Evolutionary conservation across 2,113 vertebrate genomes (phyloP).

Genomic region (Engystomops pustulosus): DNA sequence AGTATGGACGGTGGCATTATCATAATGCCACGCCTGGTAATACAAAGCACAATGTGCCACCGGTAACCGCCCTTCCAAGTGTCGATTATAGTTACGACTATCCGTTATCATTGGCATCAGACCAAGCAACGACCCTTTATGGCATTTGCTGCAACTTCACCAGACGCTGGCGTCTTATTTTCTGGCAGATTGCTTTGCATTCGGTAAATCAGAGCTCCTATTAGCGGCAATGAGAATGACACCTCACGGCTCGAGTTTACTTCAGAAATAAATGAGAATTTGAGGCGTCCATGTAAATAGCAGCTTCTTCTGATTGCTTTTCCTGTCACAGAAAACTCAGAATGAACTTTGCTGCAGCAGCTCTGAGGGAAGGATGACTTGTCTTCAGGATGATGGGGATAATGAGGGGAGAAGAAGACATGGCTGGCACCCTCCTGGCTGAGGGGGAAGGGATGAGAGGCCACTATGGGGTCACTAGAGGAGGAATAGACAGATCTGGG

Average conservation of each 20-base stretch:
- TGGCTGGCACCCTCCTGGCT: slow-evolving; percentile 48
- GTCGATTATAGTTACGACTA: background rate
- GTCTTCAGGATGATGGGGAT: slow-evolving; percentile 59
- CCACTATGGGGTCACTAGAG: slow-evolving; percentile 62
- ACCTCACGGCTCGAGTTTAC: slow-evolving; percentile 66
- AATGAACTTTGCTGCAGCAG: slow-evolving; percentile 65
- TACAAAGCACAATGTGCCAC: too few relatives aligned
- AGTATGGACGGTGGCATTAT: too few relatives aligned
- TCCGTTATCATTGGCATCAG: background rate
- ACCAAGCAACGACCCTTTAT: background rate
- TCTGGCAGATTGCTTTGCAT: slow-evolving; percentile 59
- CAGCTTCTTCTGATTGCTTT: slow-evolving; percentile 61
- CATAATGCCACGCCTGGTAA: too few relatives aligned
- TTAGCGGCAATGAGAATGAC: slow-evolving; percentile 67
- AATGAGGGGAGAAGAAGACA: slow-evolving; percentile 20
- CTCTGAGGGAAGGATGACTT: slow-evolving; percentile 49
- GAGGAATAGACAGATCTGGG: slow-evolving; percentile 66
- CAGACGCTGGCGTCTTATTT: slow-evolving; percentile 64
- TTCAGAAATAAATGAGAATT: slow-evolving; percentile 65
- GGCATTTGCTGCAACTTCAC: background rate
- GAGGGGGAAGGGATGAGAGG: slow-evolving; percentile 60
- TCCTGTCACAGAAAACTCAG: slow-evolving; percentile 58
- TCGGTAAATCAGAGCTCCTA: slow-evolving; percentile 68
- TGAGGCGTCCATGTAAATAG: slow-evolving; percentile 62
- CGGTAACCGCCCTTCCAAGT: too few relatives aligned